Conservation (phyloP, 2,797 vertebrate genomes). For the Amazona finschi region DNA sequence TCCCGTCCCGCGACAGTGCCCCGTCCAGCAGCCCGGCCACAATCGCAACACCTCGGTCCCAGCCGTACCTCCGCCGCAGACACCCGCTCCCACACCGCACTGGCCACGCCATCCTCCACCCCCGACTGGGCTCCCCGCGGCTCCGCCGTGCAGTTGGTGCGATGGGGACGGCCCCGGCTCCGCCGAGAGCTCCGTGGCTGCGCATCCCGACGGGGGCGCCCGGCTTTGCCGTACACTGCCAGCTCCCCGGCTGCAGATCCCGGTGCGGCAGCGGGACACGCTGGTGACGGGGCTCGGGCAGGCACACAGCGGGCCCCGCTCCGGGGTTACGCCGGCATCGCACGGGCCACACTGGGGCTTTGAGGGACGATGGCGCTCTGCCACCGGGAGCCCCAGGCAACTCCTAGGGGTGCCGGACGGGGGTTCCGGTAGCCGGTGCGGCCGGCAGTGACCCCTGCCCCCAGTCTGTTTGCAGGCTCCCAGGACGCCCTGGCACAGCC, state of each 20-base stretch:
- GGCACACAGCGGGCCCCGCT: neutral
- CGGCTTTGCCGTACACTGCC: neutral
- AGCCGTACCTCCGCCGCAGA: neutral
- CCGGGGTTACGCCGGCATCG: neutral
- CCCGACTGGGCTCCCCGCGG: neutral
- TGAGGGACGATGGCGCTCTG: neutral
- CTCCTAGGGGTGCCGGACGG: neutral
- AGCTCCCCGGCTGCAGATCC: too few species aligned
- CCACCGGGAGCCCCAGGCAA: neutral
- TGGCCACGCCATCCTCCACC: too few species aligned
- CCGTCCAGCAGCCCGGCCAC: neutral
- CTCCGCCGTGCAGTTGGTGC: neutral
- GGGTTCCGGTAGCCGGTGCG: accelerated
- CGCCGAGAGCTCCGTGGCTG: neutral
- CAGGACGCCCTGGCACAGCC: conserved; percentile 67
- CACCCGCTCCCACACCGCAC: neutral
- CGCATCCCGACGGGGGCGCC: neutral
- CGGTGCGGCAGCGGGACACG: neutral
- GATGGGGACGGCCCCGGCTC: neutral
- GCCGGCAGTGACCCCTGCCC: neutral
- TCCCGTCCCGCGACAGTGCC: neutral
- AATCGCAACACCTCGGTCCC: neutral
- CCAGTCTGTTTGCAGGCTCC: conserved; percentile 84
- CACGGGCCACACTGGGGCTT: too few species aligned
- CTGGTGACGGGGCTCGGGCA: neutral